Conservation (phyloP, 2,113 vertebrate species). For the Passer domesticus region DNA sequence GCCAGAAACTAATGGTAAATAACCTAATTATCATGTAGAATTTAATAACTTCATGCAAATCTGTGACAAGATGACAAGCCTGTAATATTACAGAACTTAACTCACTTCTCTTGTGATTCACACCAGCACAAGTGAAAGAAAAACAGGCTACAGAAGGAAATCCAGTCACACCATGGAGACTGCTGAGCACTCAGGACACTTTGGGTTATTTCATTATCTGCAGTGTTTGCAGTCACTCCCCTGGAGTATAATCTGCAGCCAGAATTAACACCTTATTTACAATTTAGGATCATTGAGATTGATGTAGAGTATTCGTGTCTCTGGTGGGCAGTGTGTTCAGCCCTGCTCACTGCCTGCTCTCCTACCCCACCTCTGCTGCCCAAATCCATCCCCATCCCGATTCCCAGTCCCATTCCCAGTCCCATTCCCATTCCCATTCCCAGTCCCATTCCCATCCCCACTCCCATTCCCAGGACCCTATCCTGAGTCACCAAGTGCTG, state of each 20-base stretch:
- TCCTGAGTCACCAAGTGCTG: not conserved
- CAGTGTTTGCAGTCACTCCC: not conserved
- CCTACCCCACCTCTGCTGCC: not conserved
- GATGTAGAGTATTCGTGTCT: not conserved
- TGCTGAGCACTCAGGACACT: not conserved
- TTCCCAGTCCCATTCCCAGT: too few relatives aligned
- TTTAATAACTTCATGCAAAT: not conserved
- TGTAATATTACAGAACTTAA: not conserved
- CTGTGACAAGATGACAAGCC: not conserved
- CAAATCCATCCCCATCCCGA: too few relatives aligned
- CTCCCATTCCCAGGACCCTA: not conserved
- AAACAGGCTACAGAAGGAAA: not conserved
- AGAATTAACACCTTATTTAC: not conserved
- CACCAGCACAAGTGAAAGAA: not conserved
- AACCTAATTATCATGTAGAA: not conserved
- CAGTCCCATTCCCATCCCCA: too few relatives aligned
- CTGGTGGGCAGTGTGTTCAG: not conserved
- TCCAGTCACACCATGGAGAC: fast-evolving
- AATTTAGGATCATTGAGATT: not conserved
- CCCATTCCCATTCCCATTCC: too few relatives aligned
- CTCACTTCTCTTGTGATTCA: not conserved
- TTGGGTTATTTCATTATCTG: not conserved
- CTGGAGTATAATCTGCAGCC: not conserved
- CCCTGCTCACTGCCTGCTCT: not conserved
- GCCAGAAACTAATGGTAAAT: not conserved